Evolutionary conservation across 2,888 invertebrate species (phyloP), one percentile per base, ranked within the genome.

Genomic region (Pardosa pseudoannulata): DNA sequence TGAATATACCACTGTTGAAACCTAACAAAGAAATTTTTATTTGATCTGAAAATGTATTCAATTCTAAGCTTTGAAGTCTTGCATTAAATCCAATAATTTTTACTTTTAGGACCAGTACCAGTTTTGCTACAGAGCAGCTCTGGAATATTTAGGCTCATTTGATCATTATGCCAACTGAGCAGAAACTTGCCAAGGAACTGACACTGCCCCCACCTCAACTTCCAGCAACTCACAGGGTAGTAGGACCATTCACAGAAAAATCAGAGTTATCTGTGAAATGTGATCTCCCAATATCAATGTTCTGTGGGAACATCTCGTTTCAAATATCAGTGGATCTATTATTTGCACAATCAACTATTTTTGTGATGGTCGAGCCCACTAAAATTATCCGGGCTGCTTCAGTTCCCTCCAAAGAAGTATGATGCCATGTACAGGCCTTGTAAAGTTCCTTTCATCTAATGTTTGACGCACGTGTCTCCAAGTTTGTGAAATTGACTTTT

Each of bases 81-180:
- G n/a, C n/a, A n/a, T n/a, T n/a, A n/a, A n/a, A n/a, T n/a, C n/a
- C n/a, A n/a, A n/a, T n/a, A n/a, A n/a, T 46, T 41, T 36, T 88
- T 23, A 0, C 39, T 5, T 70, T 19, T 65, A 87, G 87, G 98
- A 99, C 93, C 99, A 99, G 93, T 99, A 99, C 93, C 98, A 99
- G 93, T 99, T 99, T 93, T 98, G 99, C 93, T 99, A 99, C 93
- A 95, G 98, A 90, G 98, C 99, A 87, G 98, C 98, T 90, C 94
- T 99, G 92, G 99, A 99, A 92, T 99, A 99, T 93, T 94, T 99
- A 92, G 97, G 98, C 90, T 98, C 98, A 31, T 99, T 99, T 93
- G 98, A 98, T 93, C 98, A 98, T 92, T 97, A 97, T 76, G 88
- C 89, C 82, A 89, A 88, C 50, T 88, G 85, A 86, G 32, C n/a